These are phyloP conservation scores for Cataglyphis albicans DNA, from an alignment of 2,888 invertebrate genomes.

Conservation along the genomic window DNA sequence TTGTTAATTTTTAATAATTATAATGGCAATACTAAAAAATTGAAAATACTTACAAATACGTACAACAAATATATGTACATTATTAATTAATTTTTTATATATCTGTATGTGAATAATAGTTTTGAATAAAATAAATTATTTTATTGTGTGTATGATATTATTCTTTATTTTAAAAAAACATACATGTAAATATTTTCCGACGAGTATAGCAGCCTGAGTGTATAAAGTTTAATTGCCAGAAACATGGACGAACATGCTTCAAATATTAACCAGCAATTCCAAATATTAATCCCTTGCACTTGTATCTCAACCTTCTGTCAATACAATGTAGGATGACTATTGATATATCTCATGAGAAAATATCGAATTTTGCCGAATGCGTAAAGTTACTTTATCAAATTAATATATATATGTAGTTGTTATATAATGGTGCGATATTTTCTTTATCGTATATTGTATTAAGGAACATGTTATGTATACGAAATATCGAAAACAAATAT, in stretches of 20 bases:
- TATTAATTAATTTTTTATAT: not conserved
- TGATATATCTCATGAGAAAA: conserved; percentile 33
- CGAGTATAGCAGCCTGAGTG: conserved; percentile 7
- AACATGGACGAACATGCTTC: conserved; percentile 33
- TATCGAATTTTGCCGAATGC: conserved; percentile 33
- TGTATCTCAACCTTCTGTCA: conserved; percentile 31
- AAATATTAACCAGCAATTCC: conserved; percentile 27
- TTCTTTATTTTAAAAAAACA: conserved; percentile 26
- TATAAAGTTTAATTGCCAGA: conserved; percentile 41
- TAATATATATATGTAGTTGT: not conserved
- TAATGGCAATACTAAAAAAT: not conserved
- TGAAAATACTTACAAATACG: not conserved
- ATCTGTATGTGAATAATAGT: not conserved
- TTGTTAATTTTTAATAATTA: not conserved
- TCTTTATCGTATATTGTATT: not conserved
- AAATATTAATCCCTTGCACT: conserved; percentile 54
- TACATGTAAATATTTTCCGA: conserved; percentile 29
- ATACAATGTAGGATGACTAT: conserved; percentile 3
- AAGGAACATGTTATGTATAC: not conserved
- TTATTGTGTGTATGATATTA: not conserved
- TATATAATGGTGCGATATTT: not conserved
- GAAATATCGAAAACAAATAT: not conserved
- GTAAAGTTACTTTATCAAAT: conserved; percentile 22
- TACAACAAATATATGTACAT: not conserved
- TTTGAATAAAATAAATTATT: conserved; percentile 21